A percentile compares a stretch with the other conserved stretches of the same genome.
phyloP scores from a whole-genome alignment of 2,888 invertebrate species.

The Philonicus albiceps region DNA sequence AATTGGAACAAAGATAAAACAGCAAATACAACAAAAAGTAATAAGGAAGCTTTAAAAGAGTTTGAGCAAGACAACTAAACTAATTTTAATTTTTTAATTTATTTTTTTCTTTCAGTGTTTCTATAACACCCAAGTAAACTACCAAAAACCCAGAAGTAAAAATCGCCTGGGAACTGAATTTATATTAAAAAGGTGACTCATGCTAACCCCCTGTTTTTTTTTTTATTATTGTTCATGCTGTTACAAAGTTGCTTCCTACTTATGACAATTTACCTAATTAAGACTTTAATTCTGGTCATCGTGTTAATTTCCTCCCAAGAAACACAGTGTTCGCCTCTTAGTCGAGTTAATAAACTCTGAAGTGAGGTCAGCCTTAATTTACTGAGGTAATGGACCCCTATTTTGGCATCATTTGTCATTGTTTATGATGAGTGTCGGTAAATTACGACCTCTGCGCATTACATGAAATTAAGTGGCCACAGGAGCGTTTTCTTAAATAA shows the following conservation, averaged over 20 bases:
- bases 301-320: neutral
- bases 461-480: neutral
- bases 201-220: neutral
- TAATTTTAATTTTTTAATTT: too few species aligned
- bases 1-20: too few species aligned
- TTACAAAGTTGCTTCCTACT: neutral
- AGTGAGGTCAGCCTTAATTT: slow-evolving; percentile 36
- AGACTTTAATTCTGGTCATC: slow-evolving; percentile 15
- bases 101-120: neutral
- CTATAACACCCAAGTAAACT: neutral
- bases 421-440: slow-evolving; percentile 21
- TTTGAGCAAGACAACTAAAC: too few species aligned
- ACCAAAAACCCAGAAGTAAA: neutral
- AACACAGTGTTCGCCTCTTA: neutral
- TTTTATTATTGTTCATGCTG: neutral
- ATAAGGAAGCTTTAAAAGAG: too few species aligned
- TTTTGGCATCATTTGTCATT: slow-evolving; percentile 34
- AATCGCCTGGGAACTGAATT: neutral
- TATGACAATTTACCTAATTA: slow-evolving; percentile 28
- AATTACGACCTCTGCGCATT: neutral
- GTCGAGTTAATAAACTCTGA: slow-evolving; percentile 3
- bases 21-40: too few species aligned
- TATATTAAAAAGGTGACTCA: neutral
- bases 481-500: neutral
- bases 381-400: slow-evolving; percentile 31